Percentiles rank a stretch among this genome's conserved stretches.
These are phyloP conservation scores for Aphaenogaster ashmeadi DNA, from an alignment of 1,140 invertebrate species.

Conservation along the genomic window DNA sequence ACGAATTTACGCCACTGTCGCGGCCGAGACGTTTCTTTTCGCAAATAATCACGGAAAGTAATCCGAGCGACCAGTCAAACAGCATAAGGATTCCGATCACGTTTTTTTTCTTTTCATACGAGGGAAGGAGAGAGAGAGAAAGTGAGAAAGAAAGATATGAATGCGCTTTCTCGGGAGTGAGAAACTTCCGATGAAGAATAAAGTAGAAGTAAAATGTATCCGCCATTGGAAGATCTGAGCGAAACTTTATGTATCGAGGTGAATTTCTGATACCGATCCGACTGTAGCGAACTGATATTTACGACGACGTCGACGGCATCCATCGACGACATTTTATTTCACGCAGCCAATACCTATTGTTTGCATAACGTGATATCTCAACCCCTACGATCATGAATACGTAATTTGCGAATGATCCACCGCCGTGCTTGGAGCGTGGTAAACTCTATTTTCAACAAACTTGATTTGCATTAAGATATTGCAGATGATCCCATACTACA, in stretches of 20 bases:
- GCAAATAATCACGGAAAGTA: conserved; percentile 11
- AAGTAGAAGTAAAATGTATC: conserved; percentile 54
- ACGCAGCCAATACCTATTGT: conserved; percentile 32
- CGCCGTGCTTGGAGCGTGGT: neutral
- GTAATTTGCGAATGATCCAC: conserved; percentile 20
- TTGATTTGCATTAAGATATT: conserved; percentile 25
- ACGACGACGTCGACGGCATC: conserved; percentile 24
- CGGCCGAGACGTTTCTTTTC: neutral
- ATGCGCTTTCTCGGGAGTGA: conserved; percentile 25
- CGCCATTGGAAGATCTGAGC: conserved; percentile 19
- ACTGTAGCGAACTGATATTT: conserved; percentile 42
- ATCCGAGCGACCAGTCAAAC: conserved; percentile 23
- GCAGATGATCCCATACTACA: neutral
- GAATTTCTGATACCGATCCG: conserved; percentile 52
- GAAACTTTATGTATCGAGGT: conserved; percentile 48
- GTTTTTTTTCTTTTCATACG: neutral
- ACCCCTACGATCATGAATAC: conserved; percentile 31
- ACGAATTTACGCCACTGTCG: conserved; percentile 15
- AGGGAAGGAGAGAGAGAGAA: neutral
- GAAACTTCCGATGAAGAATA: conserved; percentile 43
- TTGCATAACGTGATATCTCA: conserved; percentile 47
- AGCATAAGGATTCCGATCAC: conserved; percentile 1
- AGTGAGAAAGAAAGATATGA: neutral
- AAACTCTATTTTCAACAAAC: conserved; percentile 44
- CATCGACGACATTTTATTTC: conserved; percentile 40